A percentile compares a stretch with the other conserved stretches of the same genome.
These are phyloP conservation scores for Vollenhovia emeryi DNA, from an alignment of 1,140 invertebrate genomes.

Conservation along the genomic window DNA sequence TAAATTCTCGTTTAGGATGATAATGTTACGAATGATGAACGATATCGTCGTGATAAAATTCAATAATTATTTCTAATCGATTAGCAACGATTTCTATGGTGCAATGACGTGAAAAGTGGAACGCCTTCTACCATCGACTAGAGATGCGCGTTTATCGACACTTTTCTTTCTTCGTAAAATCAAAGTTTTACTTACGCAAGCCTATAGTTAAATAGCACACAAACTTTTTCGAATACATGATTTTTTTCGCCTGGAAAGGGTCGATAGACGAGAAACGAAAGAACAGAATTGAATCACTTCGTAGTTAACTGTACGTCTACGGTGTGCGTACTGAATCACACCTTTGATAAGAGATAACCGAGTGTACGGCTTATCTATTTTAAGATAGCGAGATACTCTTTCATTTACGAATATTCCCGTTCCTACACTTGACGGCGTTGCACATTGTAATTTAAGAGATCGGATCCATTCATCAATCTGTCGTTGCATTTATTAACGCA, in stretches of 20 bases:
- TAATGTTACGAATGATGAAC: not conserved
- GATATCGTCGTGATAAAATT: not conserved
- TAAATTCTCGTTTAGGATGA: not conserved
- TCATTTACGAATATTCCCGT: not conserved
- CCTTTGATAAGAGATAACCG: conserved; percentile 48
- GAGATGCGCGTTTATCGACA: not conserved
- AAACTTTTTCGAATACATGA: conserved; percentile 75
- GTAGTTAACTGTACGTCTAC: conserved; percentile 8
- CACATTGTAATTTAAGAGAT: not conserved
- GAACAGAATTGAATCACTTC: not conserved
- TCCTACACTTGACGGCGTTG: not conserved
- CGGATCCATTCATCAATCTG: not conserved
- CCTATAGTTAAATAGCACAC: conserved; percentile 79
- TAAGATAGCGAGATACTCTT: conserved; percentile 24
- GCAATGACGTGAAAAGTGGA: not conserved
- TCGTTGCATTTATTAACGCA: not conserved
- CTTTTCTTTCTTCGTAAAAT: not conserved
- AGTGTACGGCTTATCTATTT: conserved; percentile 41
- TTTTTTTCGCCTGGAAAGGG: conserved; percentile 51
- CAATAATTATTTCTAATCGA: not conserved
- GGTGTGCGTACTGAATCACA: conserved; percentile 37
- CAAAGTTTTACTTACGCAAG: conserved; percentile 78
- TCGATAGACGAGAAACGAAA: not conserved
- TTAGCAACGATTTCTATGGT: not conserved
- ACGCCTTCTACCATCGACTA: not conserved